Base-by-base conservation (phyloP, 2,797 vertebrate species). In the Hoplostethus mediterraneus region DNA sequence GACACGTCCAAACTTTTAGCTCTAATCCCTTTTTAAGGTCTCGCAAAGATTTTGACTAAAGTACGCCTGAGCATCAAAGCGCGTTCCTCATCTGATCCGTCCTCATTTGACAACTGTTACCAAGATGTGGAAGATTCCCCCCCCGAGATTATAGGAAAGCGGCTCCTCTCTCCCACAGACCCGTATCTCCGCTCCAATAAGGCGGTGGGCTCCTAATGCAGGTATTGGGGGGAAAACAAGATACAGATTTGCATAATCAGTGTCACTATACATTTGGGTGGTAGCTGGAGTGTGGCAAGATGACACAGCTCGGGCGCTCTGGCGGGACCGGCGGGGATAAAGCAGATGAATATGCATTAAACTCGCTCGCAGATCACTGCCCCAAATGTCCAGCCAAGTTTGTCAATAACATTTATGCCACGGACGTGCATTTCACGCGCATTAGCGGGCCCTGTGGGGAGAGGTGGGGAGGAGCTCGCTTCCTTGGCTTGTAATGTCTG, bases 201-300 rank as follows among this genome's bases (percentile, higher is more conserved):
- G 92, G 82, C 84, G 87, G 79, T 83, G 77, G 85, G 79, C 87
- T 93, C 79, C 89, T 92, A 87, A 90, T 90, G 92, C 94, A 95
- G 94, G 94, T 95, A 93, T 88, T 85, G 90, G 87, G 64, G 74
- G 86, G 81, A 83, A 90, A 90, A 92, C 89, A 94, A 92, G 91
- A 93, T 90, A 82, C 88, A 94, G 94, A 94, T 95, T 95, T 95
- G 94, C 95, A 95, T 95, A 95, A 95, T 95, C 93, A 95, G 89
- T 95, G 95, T 95, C 95, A 95, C 93, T 94, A 94, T 91, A 93
- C 89, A 95, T 95, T 95, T 95, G 88, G 87, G 83, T 90, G 88
- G 90, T 81, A 88, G 91, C 84, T 91, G 91, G 91, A 91, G 90
- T 93, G 94, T 94, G 92, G 93, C 88, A 89, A 92, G 92, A 93